Percentiles rank a stretch among this genome's conserved stretches.
Evolutionary conservation across 30 jellyfish, hydroid and myxozoan genomes (phyloP).

Genomic region (Turritopsis rubra): DNA sequence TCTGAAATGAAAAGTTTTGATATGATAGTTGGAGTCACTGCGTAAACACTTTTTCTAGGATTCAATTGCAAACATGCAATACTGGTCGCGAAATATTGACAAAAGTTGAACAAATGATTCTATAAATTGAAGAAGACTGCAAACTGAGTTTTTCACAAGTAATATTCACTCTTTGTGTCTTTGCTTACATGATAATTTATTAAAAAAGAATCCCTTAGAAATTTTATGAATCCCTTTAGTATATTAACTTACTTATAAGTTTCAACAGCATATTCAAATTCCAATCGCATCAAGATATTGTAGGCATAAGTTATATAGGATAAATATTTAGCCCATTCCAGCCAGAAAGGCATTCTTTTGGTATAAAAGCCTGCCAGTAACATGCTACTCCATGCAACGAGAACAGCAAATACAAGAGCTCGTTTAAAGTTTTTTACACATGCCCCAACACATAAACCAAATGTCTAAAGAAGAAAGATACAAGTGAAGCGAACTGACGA

Average conservation of each 20-base stretch:
- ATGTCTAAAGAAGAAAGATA: slow-evolving; percentile 33
- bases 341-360: slow-evolving; percentile 46
- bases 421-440: slow-evolving; percentile 24
- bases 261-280: slow-evolving; percentile 29
- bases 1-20: not conserved
- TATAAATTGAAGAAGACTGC: too few species aligned
- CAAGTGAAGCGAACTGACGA: too few species aligned
- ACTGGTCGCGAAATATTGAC: not conserved
- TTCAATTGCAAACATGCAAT: not conserved
- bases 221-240: too few species aligned
- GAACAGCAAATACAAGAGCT: slow-evolving; percentile 36
- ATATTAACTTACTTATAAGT: slow-evolving; percentile 32
- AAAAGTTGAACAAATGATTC: slow-evolving; percentile 1
- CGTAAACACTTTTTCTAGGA: not conserved
- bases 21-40: not conserved
- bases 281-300: slow-evolving; percentile 33
- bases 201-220: too few species aligned
- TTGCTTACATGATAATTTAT: too few species aligned
- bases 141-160: too few species aligned
- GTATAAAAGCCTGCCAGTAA: slow-evolving; percentile 58
- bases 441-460: slow-evolving; percentile 49
- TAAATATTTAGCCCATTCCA: slow-evolving; percentile 48
- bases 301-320: slow-evolving; percentile 37
- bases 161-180: too few species aligned
- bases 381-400: slow-evolving; percentile 37